Percentiles rank a stretch among this genome's conserved stretches.
Conservation (phyloP, 2,113 vertebrate species). For the Fukomys damarensis region DNA sequence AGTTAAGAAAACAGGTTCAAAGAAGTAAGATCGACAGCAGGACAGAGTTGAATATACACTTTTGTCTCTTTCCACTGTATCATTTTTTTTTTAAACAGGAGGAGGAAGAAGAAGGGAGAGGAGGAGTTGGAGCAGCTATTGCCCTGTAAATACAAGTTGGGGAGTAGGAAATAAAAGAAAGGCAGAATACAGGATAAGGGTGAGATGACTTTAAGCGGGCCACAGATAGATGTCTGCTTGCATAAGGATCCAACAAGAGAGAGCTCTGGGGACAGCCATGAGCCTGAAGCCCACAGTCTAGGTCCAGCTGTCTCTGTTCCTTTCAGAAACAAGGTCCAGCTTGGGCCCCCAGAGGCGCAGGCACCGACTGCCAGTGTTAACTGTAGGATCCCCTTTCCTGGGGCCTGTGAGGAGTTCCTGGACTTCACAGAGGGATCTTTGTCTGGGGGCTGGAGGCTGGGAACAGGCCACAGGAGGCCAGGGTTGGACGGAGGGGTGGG, state of each 20-base stretch:
- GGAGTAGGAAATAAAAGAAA: background rate
- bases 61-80: background rate
- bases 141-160: background rate
- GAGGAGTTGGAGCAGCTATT: background rate
- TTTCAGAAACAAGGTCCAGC: background rate
- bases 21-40: background rate
- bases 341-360: background rate
- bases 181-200: background rate
- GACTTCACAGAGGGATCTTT: background rate
- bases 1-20: background rate
- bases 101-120: background rate
- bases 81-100: background rate
- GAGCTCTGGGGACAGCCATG: background rate
- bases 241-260: background rate
- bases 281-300: background rate
- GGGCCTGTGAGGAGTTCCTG: background rate
- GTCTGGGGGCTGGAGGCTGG: background rate
- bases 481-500: background rate
- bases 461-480: background rate
- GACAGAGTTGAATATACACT: background rate
- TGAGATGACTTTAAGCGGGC: background rate
- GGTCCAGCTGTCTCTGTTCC: rapidly evolving
- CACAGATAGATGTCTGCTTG: background rate
- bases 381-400: background rate
- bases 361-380: background rate